Evolutionary conservation across 2,888 invertebrate genomes (phyloP), one percentile per base, ranked within the genome.

Genomic region (Melanostoma mellinum): DNA sequence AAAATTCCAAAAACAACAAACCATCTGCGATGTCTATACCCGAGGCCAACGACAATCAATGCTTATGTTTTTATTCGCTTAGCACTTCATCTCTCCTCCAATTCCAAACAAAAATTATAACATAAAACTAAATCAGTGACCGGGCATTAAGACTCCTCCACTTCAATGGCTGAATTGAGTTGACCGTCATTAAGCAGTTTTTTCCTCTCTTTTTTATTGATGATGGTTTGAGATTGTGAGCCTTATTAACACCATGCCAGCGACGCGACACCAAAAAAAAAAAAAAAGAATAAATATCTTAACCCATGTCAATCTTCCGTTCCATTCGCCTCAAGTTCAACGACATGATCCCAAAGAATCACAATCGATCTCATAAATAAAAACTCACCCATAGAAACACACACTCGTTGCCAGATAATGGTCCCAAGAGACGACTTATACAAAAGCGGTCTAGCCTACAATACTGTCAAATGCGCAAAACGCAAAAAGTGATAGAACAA

Each of bases 281-380:
- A 33, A 65, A 38, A 44, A 55, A 30, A 63, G 20, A 20, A 20
- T 20, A 20, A 20, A 20, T 20, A 20, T 20, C 1, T 20, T 20
- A 20, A 20, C 50, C 61, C 38, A 61, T 63, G 8, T 44, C 58
- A 46, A 69, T 71, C 46, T n/a, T 61, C 4, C 48, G 42, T 56
- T 69, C 10, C 32, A 36, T 32, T 55, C 48, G 46, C 2, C 4
- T 6, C 32, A 77, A 82, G 82, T 82, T 82, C 82, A 82, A 78
- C 68, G 69, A 73, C 78, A 58, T 63, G 56, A 79, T 79, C 52
- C 52, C 61, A 6, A 42, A 67, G 38, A 69, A 73, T 56, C 75
- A 40, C 33, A 61, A 67, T 56, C 67, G 46, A 72, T 73, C 63
- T 72, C 61, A 82, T 73, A 77, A 82, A 82, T 61, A 46, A 48